Base-by-base conservation (phyloP, 2,888 invertebrate species). In the Amphipoea lucens region DNA sequence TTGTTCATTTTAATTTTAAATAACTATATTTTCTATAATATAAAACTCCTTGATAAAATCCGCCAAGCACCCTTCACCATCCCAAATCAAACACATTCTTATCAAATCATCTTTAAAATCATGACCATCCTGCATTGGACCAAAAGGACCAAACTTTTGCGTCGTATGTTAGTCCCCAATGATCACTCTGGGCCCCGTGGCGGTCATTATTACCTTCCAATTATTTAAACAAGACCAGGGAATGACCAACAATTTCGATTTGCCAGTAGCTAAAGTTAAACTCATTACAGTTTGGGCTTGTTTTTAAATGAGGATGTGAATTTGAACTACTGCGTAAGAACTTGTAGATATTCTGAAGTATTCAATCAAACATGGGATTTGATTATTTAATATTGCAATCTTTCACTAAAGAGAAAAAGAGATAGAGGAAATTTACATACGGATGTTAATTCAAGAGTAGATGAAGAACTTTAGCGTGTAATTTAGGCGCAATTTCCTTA, bases 171-270 rank as follows among this genome's bases (percentile, higher is more conserved):
- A 42, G 62, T 51, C 62, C 23, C 23, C 54, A 74, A 48, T 29
- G 73, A 77, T 54, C 67, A 71, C 81, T 51, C 74, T 73, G 70
- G 70, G 74, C 87, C 90, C 86, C 48, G 73, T 75, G 90, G 91
- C 91, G 87, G 79, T 80, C 85, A 86, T 91, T 90, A 90, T 92
- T 92, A 90, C 91, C 91, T 63, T 70, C 87, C 87, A 94, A 94
- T 95, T 94, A 94, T 92, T 91, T 90, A 93, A 95, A 94, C 93
- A 92, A 94, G 94, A 91, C 83, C 36, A 23, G 57, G 74, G 76
- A 83, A 78, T 78, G 57, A 88, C 78, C 78, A 88, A 81, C 76
- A 88, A 87, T 84, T 84, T 82, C 78, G 76, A 81, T 83, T 82
- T 82, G 87, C 91, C 90, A 87, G 82, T 86, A 88, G 89, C 87